Percentiles rank a stretch among this genome's conserved stretches.
These are phyloP conservation scores for Solenopsis fugax DNA, from an alignment of 1,140 invertebrate genomes.

Conservation along the genomic window DNA sequence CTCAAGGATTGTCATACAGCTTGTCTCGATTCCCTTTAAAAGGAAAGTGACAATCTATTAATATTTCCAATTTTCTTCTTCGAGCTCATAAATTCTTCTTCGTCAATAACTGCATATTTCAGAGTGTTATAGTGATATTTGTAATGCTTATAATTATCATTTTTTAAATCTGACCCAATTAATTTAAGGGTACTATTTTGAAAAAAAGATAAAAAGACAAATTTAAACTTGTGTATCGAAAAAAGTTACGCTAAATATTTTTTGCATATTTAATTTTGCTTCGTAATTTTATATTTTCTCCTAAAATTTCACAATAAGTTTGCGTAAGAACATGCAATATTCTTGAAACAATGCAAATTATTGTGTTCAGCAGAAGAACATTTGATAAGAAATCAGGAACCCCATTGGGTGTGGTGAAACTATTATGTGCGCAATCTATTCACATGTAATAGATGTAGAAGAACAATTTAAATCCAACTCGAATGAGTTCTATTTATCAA, in stretches of 20 bases:
- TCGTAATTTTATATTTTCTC: not conserved
- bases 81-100: not conserved
- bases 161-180: not conserved
- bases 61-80: not conserved
- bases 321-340: not conserved
- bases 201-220: too few species aligned
- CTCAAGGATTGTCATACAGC: not conserved
- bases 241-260: not conserved
- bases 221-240: not conserved
- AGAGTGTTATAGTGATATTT: not conserved
- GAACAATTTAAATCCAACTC: conserved; percentile 1
- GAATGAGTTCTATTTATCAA: conserved; percentile 32
- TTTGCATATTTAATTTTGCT: not conserved
- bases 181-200: not conserved
- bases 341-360: conserved; percentile 8
- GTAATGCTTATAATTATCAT: too few species aligned
- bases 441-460: conserved; percentile 2
- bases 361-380: not conserved
- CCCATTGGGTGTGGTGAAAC: not conserved
- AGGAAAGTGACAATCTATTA: conserved; percentile 15
- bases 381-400: conserved; percentile 8
- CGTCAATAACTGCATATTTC: not conserved
- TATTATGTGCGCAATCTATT: conserved; percentile 29
- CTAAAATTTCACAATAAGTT: conserved; percentile 5
- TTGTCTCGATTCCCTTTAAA: not conserved